These are phyloP conservation scores for Neria commutata DNA, from an alignment of 2,888 invertebrate genomes.

Conservation along the genomic window DNA sequence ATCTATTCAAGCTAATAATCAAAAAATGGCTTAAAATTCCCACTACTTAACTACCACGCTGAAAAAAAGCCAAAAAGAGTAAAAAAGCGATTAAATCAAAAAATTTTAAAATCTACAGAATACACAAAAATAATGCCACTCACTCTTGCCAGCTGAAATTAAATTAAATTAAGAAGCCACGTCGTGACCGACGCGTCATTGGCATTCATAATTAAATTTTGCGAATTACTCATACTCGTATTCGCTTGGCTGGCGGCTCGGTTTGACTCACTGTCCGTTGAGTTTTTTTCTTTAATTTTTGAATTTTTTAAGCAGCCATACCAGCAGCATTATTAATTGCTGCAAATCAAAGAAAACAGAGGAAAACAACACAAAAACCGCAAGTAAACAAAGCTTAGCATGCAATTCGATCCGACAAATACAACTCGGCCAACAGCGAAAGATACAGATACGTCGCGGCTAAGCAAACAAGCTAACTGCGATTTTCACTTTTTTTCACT, in stretches of 20 bases:
- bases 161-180: slow-evolving; percentile 37
- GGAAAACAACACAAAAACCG: neutral
- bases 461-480: neutral
- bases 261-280: neutral
- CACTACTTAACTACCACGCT: no score
- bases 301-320: no score
- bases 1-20: no score
- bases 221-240: slow-evolving; percentile 11
- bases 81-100: slow-evolving; percentile 12
- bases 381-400: neutral
- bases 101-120: slow-evolving; percentile 5
- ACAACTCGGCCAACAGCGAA: no score
- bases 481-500: neutral
- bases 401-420: neutral
- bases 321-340: neutral
- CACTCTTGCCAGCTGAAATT: slow-evolving; percentile 18
- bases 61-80: slow-evolving; percentile 1
- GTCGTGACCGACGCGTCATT: slow-evolving; percentile 37
- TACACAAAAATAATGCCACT: slow-evolving; percentile 21
- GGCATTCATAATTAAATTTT: slow-evolving; percentile 36
- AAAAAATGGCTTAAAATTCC: no score
- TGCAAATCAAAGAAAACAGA: neutral
- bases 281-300: neutral
- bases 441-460: neutral
- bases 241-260: slow-evolving; percentile 4